These are phyloP conservation scores for Spinibarbus caldwelli DNA, from an alignment of 2,797 vertebrate species.

Conservation along the genomic window DNA sequence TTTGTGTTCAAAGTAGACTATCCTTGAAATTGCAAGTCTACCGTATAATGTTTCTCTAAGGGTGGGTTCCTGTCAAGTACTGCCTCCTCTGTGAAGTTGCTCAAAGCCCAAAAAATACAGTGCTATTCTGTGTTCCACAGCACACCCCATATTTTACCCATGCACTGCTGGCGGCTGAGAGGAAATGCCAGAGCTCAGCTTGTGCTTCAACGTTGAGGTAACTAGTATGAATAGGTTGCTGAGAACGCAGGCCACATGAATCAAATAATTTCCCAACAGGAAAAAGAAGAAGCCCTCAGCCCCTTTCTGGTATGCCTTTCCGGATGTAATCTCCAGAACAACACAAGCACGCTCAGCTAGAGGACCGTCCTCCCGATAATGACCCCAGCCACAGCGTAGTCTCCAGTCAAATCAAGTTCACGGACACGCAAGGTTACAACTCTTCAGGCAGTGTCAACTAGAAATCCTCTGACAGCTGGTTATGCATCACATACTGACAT, in stretches of 20 bases:
- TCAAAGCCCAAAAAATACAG: conserved; percentile 28
- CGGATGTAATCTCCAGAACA: conserved; percentile 59
- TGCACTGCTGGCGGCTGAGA: conserved; percentile 13
- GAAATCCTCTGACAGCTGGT: not conserved
- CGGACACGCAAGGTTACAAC: not conserved
- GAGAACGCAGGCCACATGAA: conserved; percentile 43
- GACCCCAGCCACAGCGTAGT: conserved; percentile 1
- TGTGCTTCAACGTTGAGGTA: not conserved
- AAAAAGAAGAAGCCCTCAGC: conserved; percentile 52
- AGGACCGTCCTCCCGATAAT: conserved; percentile 31
- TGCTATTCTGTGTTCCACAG: conserved; percentile 15
- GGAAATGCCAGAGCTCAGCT: conserved; percentile 1
- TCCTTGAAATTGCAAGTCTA: conserved; percentile 29
- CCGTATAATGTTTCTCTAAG: conserved; percentile 31
- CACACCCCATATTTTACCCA: conserved; percentile 25
- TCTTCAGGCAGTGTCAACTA: conserved; percentile 10
- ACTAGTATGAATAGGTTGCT: conserved; percentile 31
- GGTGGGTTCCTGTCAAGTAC: conserved; percentile 41
- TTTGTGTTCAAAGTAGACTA: conserved; percentile 31
- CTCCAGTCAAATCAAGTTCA: conserved; percentile 24
- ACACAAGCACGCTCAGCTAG: conserved; percentile 10
- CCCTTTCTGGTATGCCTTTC: conserved; percentile 55
- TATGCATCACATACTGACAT: not conserved
- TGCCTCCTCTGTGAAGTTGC: conserved; percentile 18
- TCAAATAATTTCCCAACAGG: conserved; percentile 51